Evolutionary conservation across 2,888 invertebrate species (phyloP).

Genomic region (Aphelenchoides bicaudatus): DNA sequence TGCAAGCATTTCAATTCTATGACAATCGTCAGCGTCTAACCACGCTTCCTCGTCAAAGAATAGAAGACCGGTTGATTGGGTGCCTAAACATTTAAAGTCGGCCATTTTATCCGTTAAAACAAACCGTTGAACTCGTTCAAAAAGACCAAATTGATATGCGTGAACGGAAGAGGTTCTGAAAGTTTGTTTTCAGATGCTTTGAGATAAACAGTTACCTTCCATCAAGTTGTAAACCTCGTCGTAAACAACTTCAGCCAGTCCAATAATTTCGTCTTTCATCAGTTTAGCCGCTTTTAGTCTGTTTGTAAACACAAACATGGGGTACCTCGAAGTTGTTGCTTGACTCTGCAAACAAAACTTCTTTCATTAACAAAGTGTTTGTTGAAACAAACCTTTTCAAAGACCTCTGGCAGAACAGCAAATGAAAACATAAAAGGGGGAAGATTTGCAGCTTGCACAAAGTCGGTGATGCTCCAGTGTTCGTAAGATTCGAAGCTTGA

Average conservation of each 20-base stretch:
- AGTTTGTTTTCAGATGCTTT: conserved; percentile 7
- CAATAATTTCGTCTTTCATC: conserved; percentile 30
- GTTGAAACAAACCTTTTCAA: conserved; percentile 25
- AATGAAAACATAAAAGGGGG: conserved; percentile 33
- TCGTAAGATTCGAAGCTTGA: conserved; percentile 8
- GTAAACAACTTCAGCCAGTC: conserved; percentile 27
- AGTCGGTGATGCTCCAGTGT: conserved; percentile 33
- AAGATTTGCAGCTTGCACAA: conserved; percentile 33
- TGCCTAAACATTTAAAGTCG: conserved; percentile 24
- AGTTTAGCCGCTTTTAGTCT: conserved; percentile 18
- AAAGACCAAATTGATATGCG: conserved; percentile 32
- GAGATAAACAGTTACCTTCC: not conserved
- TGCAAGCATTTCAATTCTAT: conserved; percentile 38
- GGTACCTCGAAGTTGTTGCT: conserved; percentile 22
- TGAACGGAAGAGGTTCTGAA: conserved; percentile 33
- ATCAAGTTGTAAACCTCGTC: conserved; percentile 22
- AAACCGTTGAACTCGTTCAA: conserved; percentile 36
- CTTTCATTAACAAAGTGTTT: not conserved
- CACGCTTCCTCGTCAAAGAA: conserved; percentile 26
- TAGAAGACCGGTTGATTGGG: conserved; percentile 37
- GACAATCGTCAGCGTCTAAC: conserved; percentile 32
- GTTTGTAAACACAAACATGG: conserved; percentile 34
- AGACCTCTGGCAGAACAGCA: conserved; percentile 33
- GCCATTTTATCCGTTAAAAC: not conserved
- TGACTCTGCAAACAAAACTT: conserved; percentile 18